phyloP scores from a whole-genome alignment of 2,888 invertebrate species.

The Cheilosia impressa region DNA sequence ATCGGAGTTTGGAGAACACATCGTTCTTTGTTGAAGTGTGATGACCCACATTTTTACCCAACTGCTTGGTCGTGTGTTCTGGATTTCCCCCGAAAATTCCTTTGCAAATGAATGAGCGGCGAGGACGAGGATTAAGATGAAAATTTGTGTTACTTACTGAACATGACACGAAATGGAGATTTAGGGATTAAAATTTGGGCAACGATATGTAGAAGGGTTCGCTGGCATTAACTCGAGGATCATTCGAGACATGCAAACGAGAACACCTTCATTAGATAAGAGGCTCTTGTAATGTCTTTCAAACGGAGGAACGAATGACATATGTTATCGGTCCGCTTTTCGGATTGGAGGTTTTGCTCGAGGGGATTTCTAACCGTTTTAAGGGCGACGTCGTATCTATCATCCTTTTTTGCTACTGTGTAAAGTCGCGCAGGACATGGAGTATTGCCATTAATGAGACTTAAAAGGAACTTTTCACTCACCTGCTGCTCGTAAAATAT shows the following conservation, averaged over 20 bases:
- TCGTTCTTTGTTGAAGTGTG: constrained; percentile 56
- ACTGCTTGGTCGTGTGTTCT: constrained; percentile 35
- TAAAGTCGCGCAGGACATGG: too few relatives aligned
- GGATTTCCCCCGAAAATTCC: constrained; percentile 42
- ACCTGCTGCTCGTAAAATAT: too few relatives aligned
- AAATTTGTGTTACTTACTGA: constrained; percentile 52
- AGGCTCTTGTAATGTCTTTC: not conserved
- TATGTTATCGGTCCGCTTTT: too few relatives aligned
- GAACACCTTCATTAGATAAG: constrained; percentile 12
- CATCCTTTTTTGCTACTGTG: too few relatives aligned
- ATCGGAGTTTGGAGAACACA: constrained; percentile 3
- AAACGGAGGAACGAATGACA: not conserved
- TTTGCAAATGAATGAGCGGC: constrained; percentile 41
- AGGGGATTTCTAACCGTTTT: too few relatives aligned
- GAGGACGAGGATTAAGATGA: constrained; percentile 36
- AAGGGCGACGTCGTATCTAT: too few relatives aligned
- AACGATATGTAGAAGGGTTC: constrained; percentile 19
- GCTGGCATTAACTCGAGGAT: not conserved
- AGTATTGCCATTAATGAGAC: too few relatives aligned
- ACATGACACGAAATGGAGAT: constrained; percentile 28
- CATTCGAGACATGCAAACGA: not conserved
- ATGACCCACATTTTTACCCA: constrained; percentile 60
- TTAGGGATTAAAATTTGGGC: constrained; percentile 33
- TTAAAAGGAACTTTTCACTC: too few relatives aligned
- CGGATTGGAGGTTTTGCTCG: too few relatives aligned